Conservation (phyloP, 53 echinoderm and acorn worm species). For the Patiria pectinifera region DNA sequence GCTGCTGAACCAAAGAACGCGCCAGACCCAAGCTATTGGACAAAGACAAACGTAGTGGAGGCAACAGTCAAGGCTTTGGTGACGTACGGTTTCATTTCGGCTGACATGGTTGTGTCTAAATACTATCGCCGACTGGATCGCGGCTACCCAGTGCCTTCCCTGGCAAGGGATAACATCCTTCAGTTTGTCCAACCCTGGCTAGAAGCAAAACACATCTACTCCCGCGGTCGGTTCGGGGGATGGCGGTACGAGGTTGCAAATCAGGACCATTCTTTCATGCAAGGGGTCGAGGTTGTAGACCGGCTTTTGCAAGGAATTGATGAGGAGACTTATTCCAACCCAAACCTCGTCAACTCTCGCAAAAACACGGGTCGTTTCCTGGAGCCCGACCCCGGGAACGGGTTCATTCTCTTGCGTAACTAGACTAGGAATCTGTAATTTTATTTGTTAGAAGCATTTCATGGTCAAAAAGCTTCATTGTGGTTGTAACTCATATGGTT, state of each 20-base stretch:
- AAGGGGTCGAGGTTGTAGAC: conserved; percentile 1
- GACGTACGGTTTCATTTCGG: conserved; percentile 45
- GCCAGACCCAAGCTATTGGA: background rate
- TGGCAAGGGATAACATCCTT: conserved; percentile 27
- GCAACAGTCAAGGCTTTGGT: conserved; percentile 50
- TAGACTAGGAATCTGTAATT: too few relatives aligned
- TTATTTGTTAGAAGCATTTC: too few relatives aligned
- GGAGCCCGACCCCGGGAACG: too few relatives aligned
- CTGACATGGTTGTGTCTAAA: conserved; percentile 43
- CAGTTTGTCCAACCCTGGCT: conserved; percentile 58
- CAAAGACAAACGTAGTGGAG: background rate
- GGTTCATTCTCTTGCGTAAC: too few relatives aligned
- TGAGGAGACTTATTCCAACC: conserved; percentile 48
- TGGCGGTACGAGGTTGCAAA: conserved; percentile 64
- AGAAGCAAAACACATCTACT: conserved; percentile 22
- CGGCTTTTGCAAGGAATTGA: conserved; percentile 21
- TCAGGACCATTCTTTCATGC: conserved; percentile 62
- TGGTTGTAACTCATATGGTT: too few relatives aligned
- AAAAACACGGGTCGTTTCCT: conserved; percentile 37
- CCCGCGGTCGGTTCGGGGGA: conserved; percentile 60
- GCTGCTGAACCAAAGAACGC: conserved; percentile 38
- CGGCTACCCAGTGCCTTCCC: conserved; percentile 60
- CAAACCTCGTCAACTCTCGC: conserved; percentile 54
- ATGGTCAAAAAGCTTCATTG: too few relatives aligned
- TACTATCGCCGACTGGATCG: conserved; percentile 56